Evolutionary conservation across 1,140 invertebrate genomes (phyloP).

Genomic region (Grapholita molesta): DNA sequence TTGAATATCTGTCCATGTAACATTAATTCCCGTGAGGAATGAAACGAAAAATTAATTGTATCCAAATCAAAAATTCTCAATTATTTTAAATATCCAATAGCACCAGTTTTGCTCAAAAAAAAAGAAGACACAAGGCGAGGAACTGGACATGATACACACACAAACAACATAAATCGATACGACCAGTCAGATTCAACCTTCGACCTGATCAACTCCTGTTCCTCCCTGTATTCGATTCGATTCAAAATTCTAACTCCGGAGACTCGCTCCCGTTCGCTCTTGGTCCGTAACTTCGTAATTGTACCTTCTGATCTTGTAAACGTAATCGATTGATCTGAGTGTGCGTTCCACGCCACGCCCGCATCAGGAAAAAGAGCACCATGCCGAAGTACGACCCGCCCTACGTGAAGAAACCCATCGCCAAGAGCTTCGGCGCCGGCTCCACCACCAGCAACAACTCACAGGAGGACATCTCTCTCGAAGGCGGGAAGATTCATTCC

Average conservation of each 20-base stretch:
- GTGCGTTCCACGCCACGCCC: slow-evolving; percentile 75
- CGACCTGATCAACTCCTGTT: slow-evolving; percentile 2
- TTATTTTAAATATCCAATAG: slow-evolving; percentile 69
- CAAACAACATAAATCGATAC: neutral
- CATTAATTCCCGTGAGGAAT: slow-evolving; percentile 75
- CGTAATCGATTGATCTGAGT: slow-evolving; percentile 77
- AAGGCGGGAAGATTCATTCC: slow-evolving; percentile 88
- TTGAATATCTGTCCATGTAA: slow-evolving; percentile 58
- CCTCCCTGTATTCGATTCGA: slow-evolving; percentile 17
- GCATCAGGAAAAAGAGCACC: slow-evolving; percentile 89
- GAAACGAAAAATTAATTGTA: slow-evolving; percentile 71
- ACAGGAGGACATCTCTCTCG: slow-evolving; percentile 86
- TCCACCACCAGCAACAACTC: slow-evolving; percentile 84
- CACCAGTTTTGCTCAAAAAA: slow-evolving; percentile 54
- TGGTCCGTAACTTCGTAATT: slow-evolving; percentile 24
- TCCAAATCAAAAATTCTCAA: slow-evolving; percentile 30
- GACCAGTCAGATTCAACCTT: neutral
- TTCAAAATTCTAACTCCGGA: slow-evolving; percentile 30
- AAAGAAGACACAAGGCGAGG: slow-evolving; percentile 28
- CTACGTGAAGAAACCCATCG: slow-evolving; percentile 89
- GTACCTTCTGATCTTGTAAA: slow-evolving; percentile 50
- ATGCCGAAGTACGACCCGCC: slow-evolving; percentile 92
- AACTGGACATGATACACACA: slow-evolving; percentile 28
- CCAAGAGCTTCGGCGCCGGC: slow-evolving; percentile 82
- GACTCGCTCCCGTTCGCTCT: slow-evolving; percentile 51